Evolutionary conservation across 2,888 invertebrate genomes (phyloP), one percentile per base, ranked within the genome.

Genomic region (Zhuqinia jingwanae): DNA sequence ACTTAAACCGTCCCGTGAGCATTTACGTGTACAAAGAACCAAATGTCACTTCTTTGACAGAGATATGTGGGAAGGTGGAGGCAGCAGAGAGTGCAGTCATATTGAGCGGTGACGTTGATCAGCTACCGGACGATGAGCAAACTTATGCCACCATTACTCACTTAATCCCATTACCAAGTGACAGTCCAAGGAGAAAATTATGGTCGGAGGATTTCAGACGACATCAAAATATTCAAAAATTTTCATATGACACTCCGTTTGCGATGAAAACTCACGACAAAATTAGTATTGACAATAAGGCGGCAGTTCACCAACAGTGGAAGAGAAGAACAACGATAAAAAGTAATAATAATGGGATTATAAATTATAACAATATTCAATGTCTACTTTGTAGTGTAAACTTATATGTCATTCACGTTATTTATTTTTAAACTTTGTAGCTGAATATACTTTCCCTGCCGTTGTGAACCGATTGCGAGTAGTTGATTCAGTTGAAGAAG

Each of bases 301-400:
- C 91, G 50, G 91, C 91, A 11, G 91, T 91, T 25, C 89, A 91
- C 80, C 90, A 98, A 91, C 98, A 99, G 92, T 96, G 97, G 94
- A 96, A 98, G 92, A 93, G 97, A 90, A 94, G 98, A 91, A 98
- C 98, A 0, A 96, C 98, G 91, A 94, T 99, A 17, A 96, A 96
- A 91, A 97, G 98, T 98, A 93, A 56, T 11, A 97, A 98, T 98
- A 93, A 56, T 11, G 22, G 2, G 3, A 20, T 20, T 45, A 2
- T 45, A 70, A 70, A 70, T 1, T 45, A 20, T 70, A 1, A 13
- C 5, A 3, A 45, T 25, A 60, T 60, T 11, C 10, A 8, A 22
- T 60, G 17, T 45, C 2, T n/a, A 73, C 11, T 17, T 45, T 56
- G 70, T 58, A 53, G 42, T n/a, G n/a, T n/a, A n/a, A n/a, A n/a